These are phyloP conservation scores for Dreissena rostriformis DNA, from an alignment of 1,140 invertebrate species.

Conservation along the genomic window DNA sequence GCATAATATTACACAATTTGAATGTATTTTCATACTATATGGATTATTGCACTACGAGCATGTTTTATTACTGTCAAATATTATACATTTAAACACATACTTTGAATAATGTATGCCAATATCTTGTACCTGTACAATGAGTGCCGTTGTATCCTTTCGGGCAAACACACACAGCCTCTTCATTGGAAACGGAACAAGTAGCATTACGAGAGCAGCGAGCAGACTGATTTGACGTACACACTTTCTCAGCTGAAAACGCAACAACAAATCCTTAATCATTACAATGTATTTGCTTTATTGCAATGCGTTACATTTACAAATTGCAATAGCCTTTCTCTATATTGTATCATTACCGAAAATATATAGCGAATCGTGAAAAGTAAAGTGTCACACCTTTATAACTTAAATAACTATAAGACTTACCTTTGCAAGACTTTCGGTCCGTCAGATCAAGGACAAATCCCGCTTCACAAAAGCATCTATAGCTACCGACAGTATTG, in stretches of 20 bases:
- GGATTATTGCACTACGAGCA: too few species aligned
- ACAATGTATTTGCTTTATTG: not conserved
- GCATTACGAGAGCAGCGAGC: not conserved
- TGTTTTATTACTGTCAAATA: too few species aligned
- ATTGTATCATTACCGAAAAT: not conserved
- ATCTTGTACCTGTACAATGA: too few species aligned
- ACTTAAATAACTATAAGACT: not conserved
- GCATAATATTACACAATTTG: too few species aligned
- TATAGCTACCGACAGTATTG: conserved; percentile 25
- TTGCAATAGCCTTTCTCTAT: not conserved
- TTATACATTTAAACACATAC: too few species aligned
- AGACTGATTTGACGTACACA: not conserved
- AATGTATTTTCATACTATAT: too few species aligned
- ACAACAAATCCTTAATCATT: not conserved
- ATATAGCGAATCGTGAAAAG: not conserved
- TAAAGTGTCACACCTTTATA: not conserved
- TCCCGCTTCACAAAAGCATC: conserved; percentile 16
- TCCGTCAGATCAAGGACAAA: conserved; percentile 15
- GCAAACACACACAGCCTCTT: not conserved
- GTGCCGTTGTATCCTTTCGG: not conserved
- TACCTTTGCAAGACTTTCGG: conserved; percentile 23
- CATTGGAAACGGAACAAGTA: not conserved
- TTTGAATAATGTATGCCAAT: too few species aligned
- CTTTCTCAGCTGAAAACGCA: not conserved
- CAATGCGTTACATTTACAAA: not conserved